These are phyloP conservation scores for Sebastes vulpes DNA, from an alignment of 2,797 vertebrate genomes.

Conservation along the genomic window DNA sequence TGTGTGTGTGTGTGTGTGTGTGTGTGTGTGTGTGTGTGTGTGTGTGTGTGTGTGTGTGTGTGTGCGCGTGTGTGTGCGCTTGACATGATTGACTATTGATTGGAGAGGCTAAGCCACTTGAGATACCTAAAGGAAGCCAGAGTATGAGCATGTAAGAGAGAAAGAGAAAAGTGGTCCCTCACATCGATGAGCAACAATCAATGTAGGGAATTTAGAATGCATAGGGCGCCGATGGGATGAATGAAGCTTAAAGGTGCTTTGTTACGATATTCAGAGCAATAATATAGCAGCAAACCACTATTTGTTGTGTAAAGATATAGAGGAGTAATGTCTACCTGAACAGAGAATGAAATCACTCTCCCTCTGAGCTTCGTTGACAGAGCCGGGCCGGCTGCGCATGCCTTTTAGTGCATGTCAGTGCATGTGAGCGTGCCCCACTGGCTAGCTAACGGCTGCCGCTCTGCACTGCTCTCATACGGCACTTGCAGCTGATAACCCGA, in stretches of 20 bases:
- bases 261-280: too few species aligned
- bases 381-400: too few species aligned
- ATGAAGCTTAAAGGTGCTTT: background rate
- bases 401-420: too few species aligned
- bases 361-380: too few species aligned
- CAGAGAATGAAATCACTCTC: too few species aligned
- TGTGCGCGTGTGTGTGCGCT: background rate
- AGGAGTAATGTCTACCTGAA: too few species aligned
- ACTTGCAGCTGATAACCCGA: too few species aligned
- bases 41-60: background rate
- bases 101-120: background rate
- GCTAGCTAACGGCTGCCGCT: too few species aligned
- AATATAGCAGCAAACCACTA: too few species aligned
- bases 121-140: background rate
- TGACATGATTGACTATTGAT: conserved; percentile 42
- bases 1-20: background rate
- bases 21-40: background rate
- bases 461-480: too few species aligned
- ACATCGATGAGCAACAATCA: conserved; percentile 13
- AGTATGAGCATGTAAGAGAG: background rate
- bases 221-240: background rate
- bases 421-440: too few species aligned
- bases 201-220: background rate
- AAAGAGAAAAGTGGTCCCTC: background rate
- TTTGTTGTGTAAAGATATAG: too few species aligned